Percentiles rank a stretch among this genome's conserved stretches.
phyloP scores from a whole-genome alignment of 2,797 vertebrate genomes.

The Hapalemur alaotrensis region DNA sequence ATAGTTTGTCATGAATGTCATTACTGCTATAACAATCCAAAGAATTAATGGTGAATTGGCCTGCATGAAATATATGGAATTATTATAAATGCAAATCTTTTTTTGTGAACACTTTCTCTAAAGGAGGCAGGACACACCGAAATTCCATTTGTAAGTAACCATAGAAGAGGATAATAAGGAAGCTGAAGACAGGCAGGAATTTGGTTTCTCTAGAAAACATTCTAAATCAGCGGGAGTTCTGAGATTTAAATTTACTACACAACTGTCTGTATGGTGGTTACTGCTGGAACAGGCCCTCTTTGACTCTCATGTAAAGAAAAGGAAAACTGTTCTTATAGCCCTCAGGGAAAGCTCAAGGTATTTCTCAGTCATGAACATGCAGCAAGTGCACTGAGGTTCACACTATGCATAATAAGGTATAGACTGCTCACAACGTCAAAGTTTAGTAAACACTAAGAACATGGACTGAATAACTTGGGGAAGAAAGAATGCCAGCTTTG shows the following conservation, averaged over 20 bases:
- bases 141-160: conserved; percentile 4
- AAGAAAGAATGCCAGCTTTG: background rate
- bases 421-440: background rate
- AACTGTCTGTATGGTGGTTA: background rate
- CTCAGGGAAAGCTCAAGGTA: background rate
- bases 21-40: conserved; percentile 17
- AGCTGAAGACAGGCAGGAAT: background rate
- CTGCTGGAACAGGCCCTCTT: background rate
- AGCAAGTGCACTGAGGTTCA: background rate
- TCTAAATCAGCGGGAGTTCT: background rate
- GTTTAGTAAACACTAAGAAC: background rate
- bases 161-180: conserved; percentile 16
- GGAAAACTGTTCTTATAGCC: background rate
- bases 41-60: conserved; percentile 42
- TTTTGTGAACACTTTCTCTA: background rate
- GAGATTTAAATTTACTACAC: background rate
- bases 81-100: conserved; percentile 22
- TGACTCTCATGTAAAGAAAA: background rate
- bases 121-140: background rate
- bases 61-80: background rate
- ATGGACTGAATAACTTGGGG: background rate
- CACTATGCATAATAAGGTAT: background rate
- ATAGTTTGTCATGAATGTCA: conserved; percentile 14
- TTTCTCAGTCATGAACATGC: background rate
- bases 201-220: conserved; percentile 15